These are phyloP conservation scores for Carposina sasakii DNA, from an alignment of 1,140 invertebrate species.

Conservation along the genomic window DNA sequence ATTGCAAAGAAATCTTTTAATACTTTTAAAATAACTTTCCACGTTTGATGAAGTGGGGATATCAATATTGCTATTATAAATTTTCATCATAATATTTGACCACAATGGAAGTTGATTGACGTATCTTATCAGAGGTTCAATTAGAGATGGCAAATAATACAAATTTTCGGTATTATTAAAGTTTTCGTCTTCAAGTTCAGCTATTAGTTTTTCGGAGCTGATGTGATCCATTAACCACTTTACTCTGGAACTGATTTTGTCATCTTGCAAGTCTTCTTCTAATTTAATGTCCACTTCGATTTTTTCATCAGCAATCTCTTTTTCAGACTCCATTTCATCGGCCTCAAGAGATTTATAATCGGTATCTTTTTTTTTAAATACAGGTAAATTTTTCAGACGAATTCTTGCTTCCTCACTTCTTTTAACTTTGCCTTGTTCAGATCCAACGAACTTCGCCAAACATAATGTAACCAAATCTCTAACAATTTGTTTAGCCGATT, in stretches of 20 bases:
- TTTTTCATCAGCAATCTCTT: neutral
- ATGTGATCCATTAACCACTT: neutral
- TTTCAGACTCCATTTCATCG: too few relatives aligned
- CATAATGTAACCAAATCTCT: neutral
- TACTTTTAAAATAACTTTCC: neutral
- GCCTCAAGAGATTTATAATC: neutral
- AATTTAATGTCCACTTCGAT: neutral
- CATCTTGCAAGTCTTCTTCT: neutral
- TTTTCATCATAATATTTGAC: neutral
- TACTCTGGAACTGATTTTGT: neutral
- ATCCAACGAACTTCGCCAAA: neutral
- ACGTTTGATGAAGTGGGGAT: neutral
- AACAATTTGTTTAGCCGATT: neutral
- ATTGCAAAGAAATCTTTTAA: neutral
- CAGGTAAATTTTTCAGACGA: neutral
- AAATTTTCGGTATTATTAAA: conserved; percentile 1
- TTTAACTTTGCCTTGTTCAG: neutral
- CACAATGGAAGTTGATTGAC: neutral
- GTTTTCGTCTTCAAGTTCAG: neutral
- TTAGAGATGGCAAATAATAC: neutral
- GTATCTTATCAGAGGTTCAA: neutral
- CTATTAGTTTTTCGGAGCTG: neutral
- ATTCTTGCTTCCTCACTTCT: neutral
- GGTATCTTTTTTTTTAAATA: neutral
- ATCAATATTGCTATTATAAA: neutral